Conservation (phyloP, 2,888 invertebrate genomes). For the Caenorhabditis imperialis region DNA sequence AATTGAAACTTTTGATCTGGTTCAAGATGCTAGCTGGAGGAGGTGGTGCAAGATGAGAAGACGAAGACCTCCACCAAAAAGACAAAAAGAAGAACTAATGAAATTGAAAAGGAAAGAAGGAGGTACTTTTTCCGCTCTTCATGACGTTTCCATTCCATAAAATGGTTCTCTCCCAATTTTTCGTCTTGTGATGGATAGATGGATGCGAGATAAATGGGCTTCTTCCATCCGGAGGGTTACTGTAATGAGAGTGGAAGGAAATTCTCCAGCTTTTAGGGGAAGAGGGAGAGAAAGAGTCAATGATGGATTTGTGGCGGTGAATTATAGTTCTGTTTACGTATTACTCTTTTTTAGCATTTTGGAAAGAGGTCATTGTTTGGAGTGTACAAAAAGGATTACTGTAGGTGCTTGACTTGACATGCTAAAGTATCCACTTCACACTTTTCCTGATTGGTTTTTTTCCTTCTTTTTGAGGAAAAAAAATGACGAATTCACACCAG, state of each 20-base stretch:
- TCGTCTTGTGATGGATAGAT: not conserved
- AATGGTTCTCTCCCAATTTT: slow-evolving; percentile 37
- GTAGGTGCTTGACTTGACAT: too few species aligned
- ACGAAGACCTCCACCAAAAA: not conserved
- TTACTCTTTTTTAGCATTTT: too few species aligned
- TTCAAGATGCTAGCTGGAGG: not conserved
- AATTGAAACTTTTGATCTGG: not conserved
- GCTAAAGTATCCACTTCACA: too few species aligned
- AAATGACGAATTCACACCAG: too few species aligned
- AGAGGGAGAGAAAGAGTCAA: too few species aligned
- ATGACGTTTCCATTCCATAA: slow-evolving; percentile 31
- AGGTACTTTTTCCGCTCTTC: slow-evolving; percentile 15
- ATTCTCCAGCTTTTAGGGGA: too few species aligned
- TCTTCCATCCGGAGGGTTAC: not conserved
- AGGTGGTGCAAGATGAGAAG: not conserved
- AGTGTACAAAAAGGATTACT: too few species aligned
- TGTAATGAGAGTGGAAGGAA: not conserved
- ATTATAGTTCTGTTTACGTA: too few species aligned
- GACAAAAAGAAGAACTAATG: slow-evolving; percentile 14
- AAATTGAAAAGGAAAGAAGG: slow-evolving; percentile 16
- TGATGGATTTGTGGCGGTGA: too few species aligned
- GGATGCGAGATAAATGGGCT: not conserved
- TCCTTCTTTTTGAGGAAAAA: too few species aligned
- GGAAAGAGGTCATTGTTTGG: too few species aligned
- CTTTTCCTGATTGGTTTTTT: too few species aligned